Conservation (phyloP, 2,888 invertebrate species). For the Drosophila pegasa region DNA sequence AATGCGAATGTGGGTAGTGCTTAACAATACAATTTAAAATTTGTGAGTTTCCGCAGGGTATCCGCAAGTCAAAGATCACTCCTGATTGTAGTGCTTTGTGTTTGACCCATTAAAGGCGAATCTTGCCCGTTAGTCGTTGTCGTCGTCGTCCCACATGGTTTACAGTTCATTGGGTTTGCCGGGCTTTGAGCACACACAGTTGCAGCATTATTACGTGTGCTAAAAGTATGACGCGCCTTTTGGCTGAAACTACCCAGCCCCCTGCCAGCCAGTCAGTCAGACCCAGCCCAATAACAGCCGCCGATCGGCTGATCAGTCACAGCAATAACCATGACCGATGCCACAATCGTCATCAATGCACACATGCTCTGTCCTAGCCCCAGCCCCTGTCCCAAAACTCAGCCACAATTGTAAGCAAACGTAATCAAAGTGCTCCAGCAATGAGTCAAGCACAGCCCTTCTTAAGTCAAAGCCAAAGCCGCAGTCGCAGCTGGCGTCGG, state of each 20-base stretch:
- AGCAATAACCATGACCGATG: slow-evolving; percentile 63
- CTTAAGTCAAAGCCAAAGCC: slow-evolving; percentile 1
- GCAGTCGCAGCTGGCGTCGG: slow-evolving; percentile 8
- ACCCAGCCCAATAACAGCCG: slow-evolving; percentile 20
- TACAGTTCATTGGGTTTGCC: slow-evolving; percentile 69
- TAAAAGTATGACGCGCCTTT: slow-evolving; percentile 49
- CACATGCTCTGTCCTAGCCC: slow-evolving; percentile 27
- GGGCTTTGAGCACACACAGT: neutral
- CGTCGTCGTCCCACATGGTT: slow-evolving; percentile 46
- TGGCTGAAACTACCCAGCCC: slow-evolving; percentile 9
- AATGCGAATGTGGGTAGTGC: too few species aligned
- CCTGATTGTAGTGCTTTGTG: slow-evolving; percentile 39
- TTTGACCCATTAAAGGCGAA: slow-evolving; percentile 69
- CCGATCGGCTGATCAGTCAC: slow-evolving; percentile 60
- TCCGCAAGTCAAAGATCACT: neutral
- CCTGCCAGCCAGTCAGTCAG: neutral
- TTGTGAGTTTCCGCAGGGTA: too few species aligned
- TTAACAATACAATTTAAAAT: too few species aligned
- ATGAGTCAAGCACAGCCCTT: slow-evolving; percentile 36
- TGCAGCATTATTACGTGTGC: slow-evolving; percentile 26
- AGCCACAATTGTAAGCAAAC: neutral
- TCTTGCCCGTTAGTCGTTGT: slow-evolving; percentile 33
- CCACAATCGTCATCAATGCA: slow-evolving; percentile 39
- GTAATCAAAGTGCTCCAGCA: slow-evolving; percentile 58
- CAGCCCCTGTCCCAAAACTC: neutral